Percentiles rank a stretch among this genome's conserved stretches.
Conservation (phyloP, 2,797 vertebrate species). For the Kryptolebias ocellatus region DNA sequence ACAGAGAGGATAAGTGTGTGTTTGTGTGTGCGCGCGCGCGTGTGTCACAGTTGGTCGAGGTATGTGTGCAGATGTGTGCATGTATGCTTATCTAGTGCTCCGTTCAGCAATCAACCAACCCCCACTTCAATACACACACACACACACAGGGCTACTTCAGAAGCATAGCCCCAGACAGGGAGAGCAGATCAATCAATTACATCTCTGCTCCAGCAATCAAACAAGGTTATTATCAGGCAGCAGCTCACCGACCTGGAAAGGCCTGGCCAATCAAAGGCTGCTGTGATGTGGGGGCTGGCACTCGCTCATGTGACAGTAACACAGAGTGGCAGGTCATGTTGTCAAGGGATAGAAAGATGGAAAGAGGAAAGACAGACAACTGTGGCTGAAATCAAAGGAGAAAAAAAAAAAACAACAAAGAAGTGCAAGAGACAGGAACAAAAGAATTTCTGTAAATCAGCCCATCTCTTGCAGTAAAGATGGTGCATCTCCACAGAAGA, state of each 20-base stretch:
- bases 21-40: constrained; percentile 18
- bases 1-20: neutral
- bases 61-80: constrained; percentile 42
- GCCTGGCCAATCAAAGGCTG: constrained; percentile 82
- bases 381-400: constrained; percentile 52
- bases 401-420: constrained; percentile 16
- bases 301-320: constrained; percentile 83
- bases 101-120: constrained; percentile 40
- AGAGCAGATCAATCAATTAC: constrained; percentile 85
- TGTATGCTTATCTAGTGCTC: constrained; percentile 50
- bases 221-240: constrained; percentile 85
- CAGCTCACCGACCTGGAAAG: constrained; percentile 89
- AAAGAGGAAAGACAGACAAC: constrained; percentile 48
- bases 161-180: constrained; percentile 69
- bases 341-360: constrained; percentile 65
- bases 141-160: constrained; percentile 65
- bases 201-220: constrained; percentile 88
- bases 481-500: neutral
- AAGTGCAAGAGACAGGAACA: constrained; percentile 47
- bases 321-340: constrained; percentile 81
- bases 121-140: constrained; percentile 19
- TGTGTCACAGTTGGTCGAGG: constrained; percentile 7
- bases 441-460: constrained; percentile 58
- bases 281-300: constrained; percentile 77
- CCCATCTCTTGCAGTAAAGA: constrained; percentile 29